Evolutionary conservation across 2,113 vertebrate genomes (phyloP).

Genomic region (Epinephelus cyanopodus): DNA sequence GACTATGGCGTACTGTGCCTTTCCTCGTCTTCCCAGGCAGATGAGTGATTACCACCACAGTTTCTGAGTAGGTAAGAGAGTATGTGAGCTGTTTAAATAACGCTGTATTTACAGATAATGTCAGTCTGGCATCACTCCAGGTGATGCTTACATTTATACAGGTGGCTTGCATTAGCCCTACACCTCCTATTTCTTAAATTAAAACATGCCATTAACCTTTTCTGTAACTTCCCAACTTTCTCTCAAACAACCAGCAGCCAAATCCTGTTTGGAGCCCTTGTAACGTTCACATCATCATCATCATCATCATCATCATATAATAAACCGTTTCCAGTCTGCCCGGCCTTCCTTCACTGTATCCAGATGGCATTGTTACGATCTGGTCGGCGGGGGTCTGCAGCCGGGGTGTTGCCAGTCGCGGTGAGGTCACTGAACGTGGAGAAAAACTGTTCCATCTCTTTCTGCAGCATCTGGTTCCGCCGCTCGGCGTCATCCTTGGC

Average conservation of each 20-base stretch:
- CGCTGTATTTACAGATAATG: constrained; percentile 65
- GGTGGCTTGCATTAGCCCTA: constrained; percentile 22
- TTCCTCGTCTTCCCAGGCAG: constrained; percentile 36
- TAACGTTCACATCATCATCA: constrained; percentile 10
- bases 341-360: constrained; percentile 90
- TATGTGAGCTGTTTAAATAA: constrained; percentile 70
- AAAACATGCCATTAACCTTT: constrained; percentile 42
- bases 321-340: constrained; percentile 22
- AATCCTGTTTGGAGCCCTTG: constrained; percentile 60
- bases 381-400: constrained; percentile 88
- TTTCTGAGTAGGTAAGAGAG: constrained; percentile 21
- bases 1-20: constrained; percentile 71
- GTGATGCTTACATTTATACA: constrained; percentile 61
- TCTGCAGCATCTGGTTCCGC: constrained; percentile 97
- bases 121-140: constrained; percentile 72
- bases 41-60: constrained; percentile 26
- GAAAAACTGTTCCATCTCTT: constrained; percentile 99
- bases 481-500: constrained; percentile 97
- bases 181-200: constrained; percentile 47
- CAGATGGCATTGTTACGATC: constrained; percentile 95
- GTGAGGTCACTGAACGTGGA: constrained; percentile 97
- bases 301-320: constrained; percentile 17
- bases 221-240: not conserved
- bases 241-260: constrained; percentile 50
- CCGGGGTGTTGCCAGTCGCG: constrained; percentile 85